A percentile compares a stretch with the other conserved stretches of the same genome.
Evolutionary conservation across 2,797 vertebrate species (phyloP).

Genomic region (Otolemur crassicaudatus): DNA sequence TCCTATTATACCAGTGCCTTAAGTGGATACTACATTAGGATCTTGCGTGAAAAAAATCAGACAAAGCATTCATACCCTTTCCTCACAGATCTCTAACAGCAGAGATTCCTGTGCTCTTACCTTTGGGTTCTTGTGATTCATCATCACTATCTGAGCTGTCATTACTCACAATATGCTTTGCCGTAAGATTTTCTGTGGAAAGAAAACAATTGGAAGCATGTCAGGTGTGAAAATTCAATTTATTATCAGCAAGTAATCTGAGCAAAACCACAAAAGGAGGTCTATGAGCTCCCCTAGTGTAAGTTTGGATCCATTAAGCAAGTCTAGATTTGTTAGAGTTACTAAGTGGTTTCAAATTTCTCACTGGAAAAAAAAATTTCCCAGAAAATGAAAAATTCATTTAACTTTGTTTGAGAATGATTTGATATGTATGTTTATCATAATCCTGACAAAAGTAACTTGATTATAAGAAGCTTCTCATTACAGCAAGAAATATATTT

Average conservation of each 20-base stretch:
- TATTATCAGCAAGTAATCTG: neutral
- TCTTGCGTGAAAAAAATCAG: neutral
- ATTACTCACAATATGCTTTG: constrained; percentile 95
- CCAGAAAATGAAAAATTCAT: neutral
- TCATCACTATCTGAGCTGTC: constrained; percentile 96
- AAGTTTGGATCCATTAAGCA: neutral
- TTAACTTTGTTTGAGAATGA: neutral
- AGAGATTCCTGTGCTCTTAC: constrained; percentile 85
- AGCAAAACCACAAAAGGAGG: neutral
- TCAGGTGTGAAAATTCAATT: neutral
- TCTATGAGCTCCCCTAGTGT: neutral
- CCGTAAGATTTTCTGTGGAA: constrained; percentile 94
- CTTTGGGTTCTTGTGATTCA: constrained; percentile 91
- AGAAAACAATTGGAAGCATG: constrained; percentile 68
- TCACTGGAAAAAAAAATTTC: neutral
- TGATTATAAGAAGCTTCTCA: neutral
- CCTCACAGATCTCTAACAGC: too few relatives aligned
- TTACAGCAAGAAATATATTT: neutral
- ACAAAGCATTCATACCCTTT: neutral
- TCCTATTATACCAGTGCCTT: too few relatives aligned
- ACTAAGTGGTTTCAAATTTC: neutral
- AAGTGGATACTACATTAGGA: neutral
- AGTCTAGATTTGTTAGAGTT: neutral
- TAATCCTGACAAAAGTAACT: neutral
- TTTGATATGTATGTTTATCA: neutral